Conservation (phyloP, 2,113 vertebrate genomes). For the Sminthopsis crassicaudata region DNA sequence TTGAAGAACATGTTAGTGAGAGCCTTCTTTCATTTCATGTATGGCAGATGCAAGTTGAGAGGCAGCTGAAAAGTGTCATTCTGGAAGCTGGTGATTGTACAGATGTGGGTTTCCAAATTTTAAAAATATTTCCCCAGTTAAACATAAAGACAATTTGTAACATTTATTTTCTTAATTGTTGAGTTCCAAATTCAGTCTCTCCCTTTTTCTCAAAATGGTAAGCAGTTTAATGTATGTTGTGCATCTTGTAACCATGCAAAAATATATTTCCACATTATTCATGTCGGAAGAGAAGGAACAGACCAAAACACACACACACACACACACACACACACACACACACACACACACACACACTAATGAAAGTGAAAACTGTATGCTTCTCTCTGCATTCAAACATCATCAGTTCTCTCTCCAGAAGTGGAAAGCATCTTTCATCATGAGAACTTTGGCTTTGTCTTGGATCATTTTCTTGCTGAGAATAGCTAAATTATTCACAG, state of each 20-base stretch:
- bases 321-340: not conserved
- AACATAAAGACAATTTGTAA: not conserved
- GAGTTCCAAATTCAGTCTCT: not conserved
- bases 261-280: not conserved
- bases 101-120: not conserved
- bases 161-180: not conserved
- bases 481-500: not conserved
- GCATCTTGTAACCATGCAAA: not conserved
- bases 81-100: not conserved
- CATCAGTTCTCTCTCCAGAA: not conserved
- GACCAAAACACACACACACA: not conserved
- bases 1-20: not conserved
- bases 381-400: not conserved
- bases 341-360: not conserved
- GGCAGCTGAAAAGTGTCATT: slow-evolving; percentile 35
- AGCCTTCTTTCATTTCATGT: slow-evolving; percentile 44
- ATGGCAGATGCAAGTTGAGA: slow-evolving; percentile 48
- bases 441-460: not conserved
- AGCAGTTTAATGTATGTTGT: not conserved
- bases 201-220: not conserved
- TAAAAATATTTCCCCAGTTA: not conserved
- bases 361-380: not conserved
- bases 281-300: not conserved
- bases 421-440: not conserved
- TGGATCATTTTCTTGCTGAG: not conserved